Base-by-base conservation (phyloP, 2,113 vertebrate genomes). In the Oenanthe melanoleuca region DNA sequence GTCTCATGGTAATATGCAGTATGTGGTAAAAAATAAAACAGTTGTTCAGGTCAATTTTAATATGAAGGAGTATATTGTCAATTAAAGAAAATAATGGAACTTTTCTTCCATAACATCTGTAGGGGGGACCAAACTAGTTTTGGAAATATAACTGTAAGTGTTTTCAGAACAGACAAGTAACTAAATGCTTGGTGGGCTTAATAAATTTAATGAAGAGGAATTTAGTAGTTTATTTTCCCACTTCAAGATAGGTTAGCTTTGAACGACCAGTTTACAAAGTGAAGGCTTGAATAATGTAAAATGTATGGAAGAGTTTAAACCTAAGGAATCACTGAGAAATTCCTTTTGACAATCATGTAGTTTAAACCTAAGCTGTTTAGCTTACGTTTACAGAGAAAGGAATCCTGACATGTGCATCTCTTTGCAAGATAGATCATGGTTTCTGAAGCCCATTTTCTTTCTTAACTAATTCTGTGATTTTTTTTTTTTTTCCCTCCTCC, bases 21-120 rank as follows among this genome's bases (percentile, higher is more conserved):
- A 84, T 85, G 56, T 81, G 87, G 86, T 96, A 93, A 97, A 81
- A 97, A 78, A 80, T 80, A 77, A 45, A 66, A 85, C 18, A 28
- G 88, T 83, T 65, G 21, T 73, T 66, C 49, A 81, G 21, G 11
- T 60, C 71, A 86, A 81, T 96, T 96, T 89, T 70, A 92, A 83
- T 96, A 91, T 34, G 47, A 63, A 66, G 9, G 8, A 72, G 5
- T 80, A 63, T 28, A 45, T 13, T 33, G n/a, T 53, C 8, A 11
- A 8, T 66, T 45, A 1, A 37, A 79, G 37, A 69, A 75, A 91
- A 22, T 6, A 52, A 29, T 29, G 9, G 8, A 70, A 15, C 21
- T 65, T 64, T 55, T 71, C n/a, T 77, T 83, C 52, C 15, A 17
- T 81, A 52, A 37, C 8, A 44, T 65, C 45, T 72, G 5, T 53